Conservation (phyloP, 2,888 invertebrate genomes). For the Aelia acuminata region DNA sequence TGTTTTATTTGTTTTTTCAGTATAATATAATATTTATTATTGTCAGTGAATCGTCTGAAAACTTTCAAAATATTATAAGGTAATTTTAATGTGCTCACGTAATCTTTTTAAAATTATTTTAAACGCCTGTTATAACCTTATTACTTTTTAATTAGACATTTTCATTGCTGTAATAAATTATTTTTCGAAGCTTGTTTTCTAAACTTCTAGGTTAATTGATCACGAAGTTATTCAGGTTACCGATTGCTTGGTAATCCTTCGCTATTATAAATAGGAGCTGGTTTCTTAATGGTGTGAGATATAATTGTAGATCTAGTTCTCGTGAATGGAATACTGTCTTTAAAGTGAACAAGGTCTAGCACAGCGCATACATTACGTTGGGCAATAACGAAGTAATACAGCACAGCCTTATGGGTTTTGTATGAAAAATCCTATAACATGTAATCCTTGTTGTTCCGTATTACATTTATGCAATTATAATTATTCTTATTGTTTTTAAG, state of each 20-base stretch:
- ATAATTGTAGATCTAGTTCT: not conserved
- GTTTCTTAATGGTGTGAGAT: slow-evolving; percentile 23
- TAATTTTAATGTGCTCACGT: too few relatives aligned
- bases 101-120: too few relatives aligned
- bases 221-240: not conserved
- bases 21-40: too few relatives aligned
- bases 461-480: too few relatives aligned
- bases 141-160: not conserved
- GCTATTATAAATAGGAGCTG: not conserved
- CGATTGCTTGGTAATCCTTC: not conserved
- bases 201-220: not conserved
- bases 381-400: not conserved
- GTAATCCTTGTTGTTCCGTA: too few relatives aligned
- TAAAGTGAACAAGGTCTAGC: not conserved
- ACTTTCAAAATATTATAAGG: too few relatives aligned
- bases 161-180: not conserved
- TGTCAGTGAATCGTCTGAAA: too few relatives aligned
- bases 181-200: not conserved
- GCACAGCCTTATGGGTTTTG: too few relatives aligned
- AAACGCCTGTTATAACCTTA: too few relatives aligned
- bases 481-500: too few relatives aligned
- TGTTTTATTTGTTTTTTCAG: too few relatives aligned
- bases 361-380: not conserved
- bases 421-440: too few relatives aligned
- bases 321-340: not conserved